Percentiles rank a stretch among this genome's conserved stretches.
Conservation (phyloP, 2,888 invertebrate species). For the Argynnis bischoffii region DNA sequence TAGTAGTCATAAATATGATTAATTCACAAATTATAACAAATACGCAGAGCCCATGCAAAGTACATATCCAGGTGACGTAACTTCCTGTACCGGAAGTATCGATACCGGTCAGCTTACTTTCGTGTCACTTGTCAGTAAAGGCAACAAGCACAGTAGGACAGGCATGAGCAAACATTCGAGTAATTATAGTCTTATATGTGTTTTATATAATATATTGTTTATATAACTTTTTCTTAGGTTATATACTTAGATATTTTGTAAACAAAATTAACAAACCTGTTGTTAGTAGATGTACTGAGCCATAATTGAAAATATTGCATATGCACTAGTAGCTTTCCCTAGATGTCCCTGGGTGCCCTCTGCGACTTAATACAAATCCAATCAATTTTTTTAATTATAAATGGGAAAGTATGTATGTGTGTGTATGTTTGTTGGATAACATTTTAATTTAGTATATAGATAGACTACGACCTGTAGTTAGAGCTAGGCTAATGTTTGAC, state of each 20-base stretch:
- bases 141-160: conserved; percentile 31
- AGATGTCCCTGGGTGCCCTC: no score
- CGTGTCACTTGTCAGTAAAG: conserved; percentile 27
- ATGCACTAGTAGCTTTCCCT: no score
- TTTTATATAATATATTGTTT: conserved; percentile 28
- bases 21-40: conserved; percentile 3
- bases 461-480: no score
- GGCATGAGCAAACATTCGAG: conserved; percentile 12
- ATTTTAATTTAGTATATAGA: no score
- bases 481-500: no score
- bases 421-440: no score
- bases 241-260: background rate
- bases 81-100: conserved; percentile 38
- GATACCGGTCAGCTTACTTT: conserved; percentile 28
- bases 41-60: conserved; percentile 8
- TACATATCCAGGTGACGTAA: conserved; percentile 41
- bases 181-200: conserved; percentile 17
- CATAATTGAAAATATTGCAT: no score
- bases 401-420: no score
- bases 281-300: no score
- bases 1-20: background rate
- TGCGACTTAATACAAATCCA: no score
- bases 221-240: conserved; percentile 7
- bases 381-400: no score
- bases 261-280: no score